Evolutionary conservation across 2,797 vertebrate genomes (phyloP).

Genomic region (Crenichthys baileyi): DNA sequence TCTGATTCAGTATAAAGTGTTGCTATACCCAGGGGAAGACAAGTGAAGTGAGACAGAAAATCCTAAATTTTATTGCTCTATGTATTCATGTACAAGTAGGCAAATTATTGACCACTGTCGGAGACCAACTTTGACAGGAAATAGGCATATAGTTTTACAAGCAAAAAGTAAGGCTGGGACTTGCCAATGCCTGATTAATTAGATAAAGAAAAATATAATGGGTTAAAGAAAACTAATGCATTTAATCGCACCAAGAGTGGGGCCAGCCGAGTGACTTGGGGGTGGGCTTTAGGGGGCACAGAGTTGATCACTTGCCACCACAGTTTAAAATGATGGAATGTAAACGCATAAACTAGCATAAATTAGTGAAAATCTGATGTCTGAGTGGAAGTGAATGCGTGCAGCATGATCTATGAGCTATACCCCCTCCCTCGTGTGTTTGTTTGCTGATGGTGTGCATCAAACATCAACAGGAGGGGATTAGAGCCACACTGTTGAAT

Average conservation of each 20-base stretch:
- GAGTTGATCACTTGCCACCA: neutral
- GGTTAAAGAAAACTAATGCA: neutral
- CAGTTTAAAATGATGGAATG: neutral
- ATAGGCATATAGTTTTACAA: neutral
- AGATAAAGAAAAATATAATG: too few relatives aligned
- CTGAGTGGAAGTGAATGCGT: neutral
- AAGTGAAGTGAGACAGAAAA: neutral
- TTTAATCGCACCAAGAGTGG: neutral
- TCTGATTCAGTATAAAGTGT: neutral
- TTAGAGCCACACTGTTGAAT: neutral
- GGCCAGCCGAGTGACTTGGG: neutral
- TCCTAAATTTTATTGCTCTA: neutral
- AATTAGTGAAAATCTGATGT: neutral
- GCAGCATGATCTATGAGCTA: neutral
- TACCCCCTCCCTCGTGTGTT: neutral
- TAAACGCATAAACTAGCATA: neutral
- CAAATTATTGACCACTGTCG: neutral
- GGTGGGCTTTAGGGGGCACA: neutral
- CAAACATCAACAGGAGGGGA: neutral
- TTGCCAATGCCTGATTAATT: neutral
- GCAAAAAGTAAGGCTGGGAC: too few relatives aligned
- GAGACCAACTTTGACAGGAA: neutral
- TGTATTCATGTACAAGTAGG: neutral
- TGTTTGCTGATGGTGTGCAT: neutral
- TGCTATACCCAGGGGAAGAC: neutral